Conservation (phyloP, 92 coral and sea anemone genomes). For the Desmophyllum pertusum region DNA sequence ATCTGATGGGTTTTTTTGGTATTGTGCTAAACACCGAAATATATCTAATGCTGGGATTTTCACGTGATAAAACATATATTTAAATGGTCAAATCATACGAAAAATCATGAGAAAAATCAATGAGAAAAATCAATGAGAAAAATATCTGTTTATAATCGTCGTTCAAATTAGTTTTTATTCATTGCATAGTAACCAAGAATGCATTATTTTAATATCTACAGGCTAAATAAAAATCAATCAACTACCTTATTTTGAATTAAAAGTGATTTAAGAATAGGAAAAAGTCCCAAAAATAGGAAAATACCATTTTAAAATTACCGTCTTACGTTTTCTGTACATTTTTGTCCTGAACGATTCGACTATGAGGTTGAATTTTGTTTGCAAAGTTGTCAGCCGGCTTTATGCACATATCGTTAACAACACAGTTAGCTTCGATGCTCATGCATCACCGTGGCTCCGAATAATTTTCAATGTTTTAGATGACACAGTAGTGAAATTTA, state of each 20-base stretch:
- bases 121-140: not conserved
- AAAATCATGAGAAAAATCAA: not conserved
- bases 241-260: not conserved
- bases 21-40: not conserved
- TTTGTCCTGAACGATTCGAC: no score
- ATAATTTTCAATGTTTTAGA: not conserved
- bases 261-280: not conserved
- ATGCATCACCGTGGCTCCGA: not conserved
- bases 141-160: not conserved
- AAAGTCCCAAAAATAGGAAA: not conserved
- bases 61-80: not conserved
- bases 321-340: not conserved
- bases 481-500: not conserved
- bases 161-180: not conserved
- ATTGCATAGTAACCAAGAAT: not conserved
- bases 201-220: no score
- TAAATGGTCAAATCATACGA: not conserved
- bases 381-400: not conserved
- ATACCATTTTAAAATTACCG: not conserved
- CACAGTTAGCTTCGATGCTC: not conserved
- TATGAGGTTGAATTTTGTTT: not conserved
- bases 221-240: not conserved
- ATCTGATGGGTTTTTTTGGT: not conserved
- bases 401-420: slow-evolving; percentile 1
- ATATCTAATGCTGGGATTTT: not conserved